Conservation (phyloP, 2,888 invertebrate genomes). For the Lithophane leautieri region DNA sequence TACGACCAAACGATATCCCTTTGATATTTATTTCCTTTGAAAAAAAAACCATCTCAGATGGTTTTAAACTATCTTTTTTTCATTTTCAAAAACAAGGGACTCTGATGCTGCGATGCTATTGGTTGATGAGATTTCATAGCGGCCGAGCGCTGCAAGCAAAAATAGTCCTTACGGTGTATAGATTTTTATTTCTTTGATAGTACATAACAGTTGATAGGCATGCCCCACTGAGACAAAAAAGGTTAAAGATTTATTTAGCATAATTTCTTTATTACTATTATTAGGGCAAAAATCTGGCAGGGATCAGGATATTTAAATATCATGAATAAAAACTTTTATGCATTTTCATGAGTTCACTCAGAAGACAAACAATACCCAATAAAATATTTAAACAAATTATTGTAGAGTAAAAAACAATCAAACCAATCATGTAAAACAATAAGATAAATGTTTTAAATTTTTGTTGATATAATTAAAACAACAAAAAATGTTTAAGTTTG, state of each 20-base stretch:
- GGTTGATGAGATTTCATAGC: too few species aligned
- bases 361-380: background rate
- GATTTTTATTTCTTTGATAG: too few species aligned
- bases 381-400: background rate
- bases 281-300: background rate
- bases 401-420: background rate
- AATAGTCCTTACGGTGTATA: too few species aligned
- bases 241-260: background rate
- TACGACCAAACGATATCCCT: too few species aligned
- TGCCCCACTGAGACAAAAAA: slow-evolving; percentile 41
- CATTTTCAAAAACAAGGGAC: too few species aligned
- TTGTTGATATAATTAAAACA: too few species aligned
- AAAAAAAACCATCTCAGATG: too few species aligned
- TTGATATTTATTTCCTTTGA: too few species aligned
- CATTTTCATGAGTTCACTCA: background rate
- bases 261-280: background rate
- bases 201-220: slow-evolving; percentile 41
- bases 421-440: background rate
- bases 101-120: too few species aligned
- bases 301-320: background rate
- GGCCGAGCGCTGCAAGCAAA: too few species aligned
- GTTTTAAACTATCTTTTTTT: too few species aligned
- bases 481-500: too few species aligned
- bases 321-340: background rate
- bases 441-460: background rate